These are phyloP conservation scores for Sinotaia quadrata DNA, from an alignment of 2,888 invertebrate species.

Conservation along the genomic window DNA sequence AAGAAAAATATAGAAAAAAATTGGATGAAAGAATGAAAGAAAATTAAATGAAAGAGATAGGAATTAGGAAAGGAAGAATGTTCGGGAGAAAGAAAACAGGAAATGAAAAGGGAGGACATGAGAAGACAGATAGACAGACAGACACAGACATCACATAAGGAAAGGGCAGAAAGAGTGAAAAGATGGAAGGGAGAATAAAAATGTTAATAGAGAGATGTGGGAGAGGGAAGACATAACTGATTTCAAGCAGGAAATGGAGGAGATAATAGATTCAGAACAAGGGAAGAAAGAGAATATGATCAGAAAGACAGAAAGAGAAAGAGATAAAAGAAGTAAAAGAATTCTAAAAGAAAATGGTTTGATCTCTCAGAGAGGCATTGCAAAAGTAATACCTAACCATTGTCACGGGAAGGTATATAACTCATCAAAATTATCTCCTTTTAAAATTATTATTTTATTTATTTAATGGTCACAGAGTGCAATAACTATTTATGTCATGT, in stretches of 20 bases:
- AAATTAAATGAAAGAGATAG: background rate
- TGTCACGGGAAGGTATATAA: no score
- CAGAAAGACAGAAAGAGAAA: background rate
- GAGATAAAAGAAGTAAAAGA: background rate
- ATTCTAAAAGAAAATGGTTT: background rate
- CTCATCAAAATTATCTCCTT: no score
- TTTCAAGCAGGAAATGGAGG: background rate
- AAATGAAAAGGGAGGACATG: background rate
- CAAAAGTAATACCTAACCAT: no score
- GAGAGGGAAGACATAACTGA: background rate
- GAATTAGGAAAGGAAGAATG: constrained; percentile 2
- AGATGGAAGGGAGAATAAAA: background rate
- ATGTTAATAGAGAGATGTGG: no score
- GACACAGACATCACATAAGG: background rate
- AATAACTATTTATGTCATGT: no score
- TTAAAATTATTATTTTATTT: no score
- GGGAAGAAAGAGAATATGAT: background rate
- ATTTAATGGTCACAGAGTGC: no score
- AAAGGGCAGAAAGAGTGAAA: background rate
- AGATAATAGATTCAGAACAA: background rate
- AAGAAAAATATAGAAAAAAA: background rate
- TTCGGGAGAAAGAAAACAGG: background rate
- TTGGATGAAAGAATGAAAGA: background rate
- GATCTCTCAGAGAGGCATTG: background rate
- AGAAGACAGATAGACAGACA: background rate